These are phyloP conservation scores for Bucco capensis DNA, from an alignment of 2,113 vertebrate species.

Conservation along the genomic window DNA sequence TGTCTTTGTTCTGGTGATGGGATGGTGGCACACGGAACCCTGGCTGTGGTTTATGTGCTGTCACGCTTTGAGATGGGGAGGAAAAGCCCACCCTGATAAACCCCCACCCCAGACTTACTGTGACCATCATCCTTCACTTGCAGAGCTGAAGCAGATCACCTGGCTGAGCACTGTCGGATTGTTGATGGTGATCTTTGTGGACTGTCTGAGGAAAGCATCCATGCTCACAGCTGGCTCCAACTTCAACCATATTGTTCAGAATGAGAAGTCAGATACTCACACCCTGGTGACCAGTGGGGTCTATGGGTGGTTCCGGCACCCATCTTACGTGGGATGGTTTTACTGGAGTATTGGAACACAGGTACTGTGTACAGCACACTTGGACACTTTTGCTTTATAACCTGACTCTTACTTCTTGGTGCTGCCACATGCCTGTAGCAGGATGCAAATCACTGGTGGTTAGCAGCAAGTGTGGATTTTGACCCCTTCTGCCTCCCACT, in stretches of 20 bases:
- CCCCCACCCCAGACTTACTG: background rate
- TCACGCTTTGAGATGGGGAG: background rate
- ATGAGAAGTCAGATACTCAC: conserved; percentile 92
- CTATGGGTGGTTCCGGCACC: conserved; percentile 91
- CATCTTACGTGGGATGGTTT: conserved; percentile 98
- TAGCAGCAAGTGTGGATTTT: background rate
- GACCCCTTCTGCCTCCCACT: background rate
- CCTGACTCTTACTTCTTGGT: background rate
- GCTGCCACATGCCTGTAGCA: rapidly evolving
- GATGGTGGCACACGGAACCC: rapidly evolving
- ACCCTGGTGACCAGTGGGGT: conserved; percentile 92
- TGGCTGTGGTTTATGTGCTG: rapidly evolving
- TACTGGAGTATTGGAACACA: conserved; percentile 99
- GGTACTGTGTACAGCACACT: conserved; percentile 56
- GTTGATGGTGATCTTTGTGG: conserved; percentile 91
- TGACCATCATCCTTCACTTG: background rate
- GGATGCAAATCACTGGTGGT: background rate
- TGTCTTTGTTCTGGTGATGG: background rate
- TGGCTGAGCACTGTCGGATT: conserved; percentile 90
- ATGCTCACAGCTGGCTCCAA: conserved; percentile 98
- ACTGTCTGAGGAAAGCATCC: conserved; percentile 89
- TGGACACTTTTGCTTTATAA: rapidly evolving
- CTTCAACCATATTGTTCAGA: conserved; percentile 98
- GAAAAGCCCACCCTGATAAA: background rate
- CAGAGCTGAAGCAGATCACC: conserved; percentile 90